A percentile compares a stretch with the other conserved stretches of the same genome.
Conservation (phyloP, 2,113 vertebrate genomes). For the Hoplias malabaricus region DNA sequence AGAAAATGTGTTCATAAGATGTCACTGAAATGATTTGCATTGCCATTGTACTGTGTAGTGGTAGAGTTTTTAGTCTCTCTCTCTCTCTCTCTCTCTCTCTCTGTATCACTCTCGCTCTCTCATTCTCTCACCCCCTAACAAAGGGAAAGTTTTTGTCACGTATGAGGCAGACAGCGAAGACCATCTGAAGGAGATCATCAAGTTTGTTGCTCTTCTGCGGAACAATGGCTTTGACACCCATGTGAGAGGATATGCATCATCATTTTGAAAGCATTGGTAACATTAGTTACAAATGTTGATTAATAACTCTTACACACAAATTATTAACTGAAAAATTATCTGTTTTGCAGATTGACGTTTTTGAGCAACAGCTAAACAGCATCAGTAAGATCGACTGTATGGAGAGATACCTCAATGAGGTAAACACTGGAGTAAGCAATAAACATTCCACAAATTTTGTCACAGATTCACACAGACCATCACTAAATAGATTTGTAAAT, state of each 20-base stretch:
- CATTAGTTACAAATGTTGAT: no score
- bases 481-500: no score
- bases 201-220: conserved; percentile 58
- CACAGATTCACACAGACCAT: no score
- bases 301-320: neutral
- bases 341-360: conserved; percentile 59
- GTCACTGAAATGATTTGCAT: neutral
- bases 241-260: conserved; percentile 38
- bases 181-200: conserved; percentile 62
- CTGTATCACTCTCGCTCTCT: no score
- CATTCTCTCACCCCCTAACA: neutral
- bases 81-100: neutral
- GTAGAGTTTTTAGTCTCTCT: neutral
- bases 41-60: neutral
- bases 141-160: conserved; percentile 64
- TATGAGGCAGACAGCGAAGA: conserved; percentile 60
- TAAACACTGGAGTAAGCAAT: neutral
- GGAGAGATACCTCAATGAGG: conserved; percentile 65
- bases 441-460: no score
- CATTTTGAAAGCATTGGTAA: neutral
- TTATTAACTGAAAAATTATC: neutral
- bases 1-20: neutral
- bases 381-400: conserved; percentile 66
- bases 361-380: conserved; percentile 61
- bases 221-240: conserved; percentile 62